Evolutionary conservation across 1,140 invertebrate genomes (phyloP), one percentile per base, ranked within the genome.

Genomic region (Eupristina koningsbergeri): DNA sequence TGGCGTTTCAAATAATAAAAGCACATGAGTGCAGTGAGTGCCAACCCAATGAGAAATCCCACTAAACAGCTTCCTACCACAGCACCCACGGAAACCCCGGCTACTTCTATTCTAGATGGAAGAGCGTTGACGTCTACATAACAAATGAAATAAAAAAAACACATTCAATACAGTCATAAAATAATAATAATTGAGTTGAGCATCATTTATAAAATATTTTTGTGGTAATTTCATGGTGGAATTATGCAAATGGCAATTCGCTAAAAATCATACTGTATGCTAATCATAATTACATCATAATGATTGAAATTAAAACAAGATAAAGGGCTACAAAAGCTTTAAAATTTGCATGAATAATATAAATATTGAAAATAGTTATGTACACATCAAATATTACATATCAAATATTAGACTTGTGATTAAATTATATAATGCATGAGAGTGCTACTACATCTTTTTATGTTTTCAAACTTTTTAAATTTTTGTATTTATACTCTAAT

Each of bases 51-150:
- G 6, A 94, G 73, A 73, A 94, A 91, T 64, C 93, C 93, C 0
- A 89, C 87, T 17, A 94, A 91, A 89, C 93, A 94, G 80, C 94
- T 92, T 78, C 93, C 91, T 8, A 94, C 93, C 11, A 94, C 92
- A 5, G 93, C 93, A 5, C 94, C 93, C 3, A 94, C 92, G 9
- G 94, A 93, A 26, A 94, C 89, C 1, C 93, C 88, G 36, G 93
- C 92, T 13, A 88, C 90, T 79, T 91, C 87, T 1, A 90, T 86
- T 31, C 93, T 93, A 29, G 93, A 89, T 31, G 92, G 87, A 5
- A 91, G 76, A 39, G 92, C 91, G 74, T 89, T 90, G 9, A 88
- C 84, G 53, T 90, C 89, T 91, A 80, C n/a, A 5, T 13, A 26
- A 53, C n/a, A 19, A 73, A 80, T 45, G 74, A 81, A 50, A 50